Evolutionary conservation across 2,888 invertebrate species (phyloP), one percentile per base, ranked within the genome.

Genomic region (Pyrrhia umbra): DNA sequence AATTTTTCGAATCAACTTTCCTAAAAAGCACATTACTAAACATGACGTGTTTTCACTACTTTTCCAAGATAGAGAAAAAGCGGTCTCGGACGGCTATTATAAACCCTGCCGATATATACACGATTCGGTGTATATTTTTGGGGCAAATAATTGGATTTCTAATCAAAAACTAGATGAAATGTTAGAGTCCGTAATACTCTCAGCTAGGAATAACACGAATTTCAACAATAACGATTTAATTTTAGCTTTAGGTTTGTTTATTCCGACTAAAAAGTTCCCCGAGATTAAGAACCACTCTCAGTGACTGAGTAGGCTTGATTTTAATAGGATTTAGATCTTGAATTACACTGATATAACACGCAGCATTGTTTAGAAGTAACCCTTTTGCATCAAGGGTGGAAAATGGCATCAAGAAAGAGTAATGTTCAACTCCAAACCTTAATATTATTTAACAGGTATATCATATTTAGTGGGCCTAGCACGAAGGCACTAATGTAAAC

Each of bases 261-360:
- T 59, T 63, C n/a, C 42, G 10, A 46, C 56, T 43, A 55, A 73
- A 73, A 77, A 66, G 68, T 52, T 60, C 45, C 10, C 57, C 21
- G 46, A 76, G 79, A 81, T 84, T 82, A 76, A 74, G 80, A 80
- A 75, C 68, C 74, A 72, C 73, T 69, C 67, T 72, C 59, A 65
- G 49, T 50, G n/a, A 16, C 27, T 21, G 65, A 68, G 68, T 59
- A 68, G 57, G 63, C 80, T 55, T 65, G 57, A 73, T 80, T 77
- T 69, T 73, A 73, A 80, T 68, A 64, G 69, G 77, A 80, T 77
- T 77, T 71, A 34, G 42, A 65, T 66, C 45, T 52, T 47, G 40
- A 64, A 71, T 76, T 59, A 62, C 50, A 67, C 58, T 47, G 47
- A 59, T 49, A 25, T 27, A 52, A 61, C 46, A 52, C 51, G 61